Evolutionary conservation across 2,113 vertebrate genomes (phyloP), one percentile per base, ranked within the genome.

Genomic region (Rynchops niger): DNA sequence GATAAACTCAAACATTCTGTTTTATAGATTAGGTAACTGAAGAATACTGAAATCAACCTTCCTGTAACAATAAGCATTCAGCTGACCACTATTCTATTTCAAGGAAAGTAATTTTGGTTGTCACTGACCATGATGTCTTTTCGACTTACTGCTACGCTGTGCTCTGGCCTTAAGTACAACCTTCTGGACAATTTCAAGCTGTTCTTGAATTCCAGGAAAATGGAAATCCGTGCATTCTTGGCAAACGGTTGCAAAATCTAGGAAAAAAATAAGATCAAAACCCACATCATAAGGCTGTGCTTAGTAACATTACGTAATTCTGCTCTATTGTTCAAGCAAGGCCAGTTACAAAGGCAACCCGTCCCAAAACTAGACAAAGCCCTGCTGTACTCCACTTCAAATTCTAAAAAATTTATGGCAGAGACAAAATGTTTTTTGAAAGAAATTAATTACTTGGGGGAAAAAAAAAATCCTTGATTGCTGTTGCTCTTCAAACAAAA

Each of bases 181-280:
- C 98, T 99, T 99, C 98, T 99, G 99, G 87, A 98, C 96, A 95
- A 99, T 97, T 90, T 99, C 99, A 96, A 99, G 97, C 95, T 99
- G 99, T 94, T 99, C 98, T 88, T 99, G 99, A 95, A 99, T 98
- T 59, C 98, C 98, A 30, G 98, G 98, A 88, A 99, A 99, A 98
- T 96, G 99, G 97, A 99, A 99, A 93, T 99, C 98, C 0, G 99
- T 99, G 88, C 99, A 99, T 96, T 99, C 99, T 96, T 99, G 99
- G 61, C 99, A 99, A 95, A 99, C 99, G 0, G 99, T 99, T 90
- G 99, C 98, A 97, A 99, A 99, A 97, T 99, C 99, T 99, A 97
- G 87, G 82, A 47, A 30, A 53, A 74, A 86, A 45, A 56, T 62
- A 94, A 67, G 5, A 65, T 49, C 49, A 67, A 87, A 69, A 82